Base-by-base conservation (phyloP, 2,113 vertebrate genomes). In the Dissostichus mawsoni region DNA sequence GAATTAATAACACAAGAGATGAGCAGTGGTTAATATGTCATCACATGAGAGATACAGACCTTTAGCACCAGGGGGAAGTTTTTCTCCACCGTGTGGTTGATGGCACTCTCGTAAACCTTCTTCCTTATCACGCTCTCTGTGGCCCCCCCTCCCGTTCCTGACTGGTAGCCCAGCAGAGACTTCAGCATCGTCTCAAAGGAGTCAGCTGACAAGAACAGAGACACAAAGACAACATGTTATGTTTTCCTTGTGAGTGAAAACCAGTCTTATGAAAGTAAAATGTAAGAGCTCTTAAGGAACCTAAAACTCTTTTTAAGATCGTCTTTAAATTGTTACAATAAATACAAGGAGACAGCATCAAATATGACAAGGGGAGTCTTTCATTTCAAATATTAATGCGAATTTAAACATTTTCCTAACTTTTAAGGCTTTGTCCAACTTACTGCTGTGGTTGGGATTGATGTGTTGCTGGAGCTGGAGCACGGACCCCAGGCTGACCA, bases 131-230 rank as follows among this genome's bases (percentile, higher is more conserved):
- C 83, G 1, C 88, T 94, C 89, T 99, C 96, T 0, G 85, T 91
- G 48, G 90, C 89, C 52, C 94, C 96, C 0, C 92, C 93, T 51
- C 89, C 94, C 58, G 92, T 81, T 45, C 93, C 95, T 0, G 96
- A 96, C 61, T 96, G 96, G 93, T 99, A 99, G 9, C 96, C 95
- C 55, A 99, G 88, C 90, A 99, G 93, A 4, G 98, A 98, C 91
- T 99, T 99, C 61, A 99, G 94, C 96, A 99, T 98, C 0, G 96
- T 99, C 91, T 99, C 97, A 93, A 99, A 99, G n/a, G 97, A 97
- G 93, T 99, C 97, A 50, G 93, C 98, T 99, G 78, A 18, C 25
- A 52, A 44, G 20, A 65, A 20, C 12, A 13, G 20, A 2, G 23
- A 11, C 13, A 29, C 29, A 29, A 29, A 29, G 3, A 29, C 29